Base-by-base conservation (phyloP, 2,888 invertebrate genomes). In the Crepidodera aurea region DNA sequence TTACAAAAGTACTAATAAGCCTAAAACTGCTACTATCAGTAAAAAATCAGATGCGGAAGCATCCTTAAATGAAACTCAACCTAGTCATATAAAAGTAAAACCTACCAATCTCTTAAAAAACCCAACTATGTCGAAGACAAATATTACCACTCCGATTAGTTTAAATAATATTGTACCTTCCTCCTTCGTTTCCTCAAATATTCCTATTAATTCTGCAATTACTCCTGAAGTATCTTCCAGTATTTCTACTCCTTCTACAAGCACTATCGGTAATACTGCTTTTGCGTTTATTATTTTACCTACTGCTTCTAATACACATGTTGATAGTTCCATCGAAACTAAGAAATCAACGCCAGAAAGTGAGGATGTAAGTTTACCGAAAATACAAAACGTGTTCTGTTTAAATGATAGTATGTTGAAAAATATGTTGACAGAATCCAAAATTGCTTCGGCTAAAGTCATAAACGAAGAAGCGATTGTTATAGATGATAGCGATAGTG, bases 351-450 rank as follows among this genome's bases (percentile, higher is more conserved):
- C 22, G 4, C 1, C 12, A 13, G 13, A 13, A 12, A 13, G 10
- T 34, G 3, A 13, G 5, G n/a, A n/a, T 1, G 22, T 18, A 12
- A 27, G 40, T 16, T 15, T 54, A 27, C 54, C 54, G 1, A 29
- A 16, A 18, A 54, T 54, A 42, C 15, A 40, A 19, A 54, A 16
- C 18, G 54, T 54, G 12, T 22, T 54, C 16, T 42, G 54, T 22
- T 54, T 54, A 13, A 54, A 42, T n/a, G 39, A 39, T 13, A 10
- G 4, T 12, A 34, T 3, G n/a, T 13, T 13, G 12, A 13, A 13
- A 13, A 34, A 13, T 6, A n/a, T 13, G 3, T 2, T 10, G 4
- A 12, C 3, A 5, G 12, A 34, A 6, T 18, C 40, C 1, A 40
- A 40, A 5, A 8, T 18, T 2, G 4, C 32, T 2, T 6, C 10